Percentiles rank a stretch among this genome's conserved stretches.
Evolutionary conservation across 2,113 vertebrate species (phyloP).

Genomic region (Erinaceus europaeus): DNA sequence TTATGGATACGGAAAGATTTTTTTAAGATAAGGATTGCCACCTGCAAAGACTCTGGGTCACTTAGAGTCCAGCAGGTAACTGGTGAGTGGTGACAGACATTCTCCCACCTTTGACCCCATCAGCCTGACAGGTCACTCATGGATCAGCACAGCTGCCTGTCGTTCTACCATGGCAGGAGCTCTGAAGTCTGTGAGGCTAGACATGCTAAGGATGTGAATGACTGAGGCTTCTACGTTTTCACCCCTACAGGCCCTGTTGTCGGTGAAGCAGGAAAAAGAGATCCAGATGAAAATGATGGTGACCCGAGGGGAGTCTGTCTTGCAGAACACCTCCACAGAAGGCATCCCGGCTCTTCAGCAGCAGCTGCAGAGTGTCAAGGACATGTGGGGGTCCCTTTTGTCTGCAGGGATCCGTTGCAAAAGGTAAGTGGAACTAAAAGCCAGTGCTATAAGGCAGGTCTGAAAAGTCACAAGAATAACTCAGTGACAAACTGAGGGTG

Average conservation of each 20-base stretch:
- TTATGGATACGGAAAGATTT: no score
- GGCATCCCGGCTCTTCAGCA: constrained; percentile 89
- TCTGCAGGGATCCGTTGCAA: constrained; percentile 94
- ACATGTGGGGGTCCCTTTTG: constrained; percentile 91
- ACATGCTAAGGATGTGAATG: background rate
- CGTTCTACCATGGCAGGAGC: background rate
- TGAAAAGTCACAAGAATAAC: no score
- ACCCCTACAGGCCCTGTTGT: constrained; percentile 86
- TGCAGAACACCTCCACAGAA: constrained; percentile 93
- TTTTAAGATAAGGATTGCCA: no score
- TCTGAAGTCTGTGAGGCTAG: background rate
- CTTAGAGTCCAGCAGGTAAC: no score
- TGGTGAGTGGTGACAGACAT: background rate
- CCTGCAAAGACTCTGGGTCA: no score
- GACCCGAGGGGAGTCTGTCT: constrained; percentile 93
- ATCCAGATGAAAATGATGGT: constrained; percentile 95
- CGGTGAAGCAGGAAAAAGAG: constrained; percentile 94
- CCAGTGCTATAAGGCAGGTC: background rate
- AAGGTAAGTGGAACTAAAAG: constrained; percentile 83
- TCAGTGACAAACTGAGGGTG: background rate
- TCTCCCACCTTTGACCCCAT: background rate
- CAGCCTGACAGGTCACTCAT: background rate
- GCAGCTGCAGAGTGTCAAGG: constrained; percentile 93
- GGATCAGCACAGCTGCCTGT: background rate
- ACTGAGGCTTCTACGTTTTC: background rate